phyloP scores from a whole-genome alignment of 30 jellyfish, hydroid and myxozoan genomes.

The Cassiopea andromeda region DNA sequence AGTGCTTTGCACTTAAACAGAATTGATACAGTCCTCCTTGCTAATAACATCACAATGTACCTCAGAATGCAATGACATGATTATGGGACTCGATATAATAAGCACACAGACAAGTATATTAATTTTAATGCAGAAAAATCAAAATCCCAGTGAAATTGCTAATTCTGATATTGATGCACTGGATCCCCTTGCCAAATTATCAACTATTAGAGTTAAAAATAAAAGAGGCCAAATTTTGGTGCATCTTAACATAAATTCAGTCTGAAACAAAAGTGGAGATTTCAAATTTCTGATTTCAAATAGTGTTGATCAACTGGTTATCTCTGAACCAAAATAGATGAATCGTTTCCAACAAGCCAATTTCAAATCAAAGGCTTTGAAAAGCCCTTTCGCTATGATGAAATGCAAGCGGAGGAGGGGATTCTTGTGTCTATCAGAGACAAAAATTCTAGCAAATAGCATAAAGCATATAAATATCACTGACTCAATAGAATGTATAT shows the following conservation, averaged over 20 bases:
- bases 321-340: too few species aligned
- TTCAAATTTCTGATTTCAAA: neutral
- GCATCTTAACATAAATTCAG: neutral
- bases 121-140: neutral
- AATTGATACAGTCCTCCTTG: slow-evolving; percentile 29
- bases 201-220: slow-evolving; percentile 11
- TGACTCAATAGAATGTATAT: too few species aligned
- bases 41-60: slow-evolving; percentile 22
- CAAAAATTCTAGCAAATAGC: too few species aligned
- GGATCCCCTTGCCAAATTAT: slow-evolving; percentile 18
- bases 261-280: neutral
- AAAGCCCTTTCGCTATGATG: too few species aligned
- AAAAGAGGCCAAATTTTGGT: slow-evolving; percentile 16
- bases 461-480: too few species aligned
- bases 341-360: too few species aligned
- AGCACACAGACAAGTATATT: slow-evolving; percentile 1
- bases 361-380: too few species aligned
- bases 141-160: slow-evolving; percentile 1
- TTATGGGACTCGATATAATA: slow-evolving; percentile 5
- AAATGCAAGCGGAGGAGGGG: too few species aligned
- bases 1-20: slow-evolving; percentile 48
- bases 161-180: neutral
- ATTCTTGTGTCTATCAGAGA: too few species aligned
- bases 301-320: too few species aligned
- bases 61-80: slow-evolving; percentile 6